phyloP scores from a whole-genome alignment of 2,797 vertebrate genomes.

The Sternarchorhynchus goeldii region DNA sequence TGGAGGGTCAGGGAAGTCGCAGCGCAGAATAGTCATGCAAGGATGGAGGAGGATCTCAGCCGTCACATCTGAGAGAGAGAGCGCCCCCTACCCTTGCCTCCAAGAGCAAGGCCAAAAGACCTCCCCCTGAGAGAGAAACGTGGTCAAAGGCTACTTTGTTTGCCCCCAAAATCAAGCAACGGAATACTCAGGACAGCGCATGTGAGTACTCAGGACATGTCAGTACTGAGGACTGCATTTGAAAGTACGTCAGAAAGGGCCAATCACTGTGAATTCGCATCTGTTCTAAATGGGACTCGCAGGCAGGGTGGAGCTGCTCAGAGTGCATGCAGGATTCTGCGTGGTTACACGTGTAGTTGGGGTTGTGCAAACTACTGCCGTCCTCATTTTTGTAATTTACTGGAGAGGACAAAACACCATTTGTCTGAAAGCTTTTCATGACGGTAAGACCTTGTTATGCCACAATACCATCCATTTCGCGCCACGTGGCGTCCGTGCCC shows the following conservation, averaged over 20 bases:
- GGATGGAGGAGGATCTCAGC: constrained; percentile 42
- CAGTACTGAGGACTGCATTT: background rate
- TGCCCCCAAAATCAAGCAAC: background rate
- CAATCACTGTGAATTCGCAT: constrained; percentile 28
- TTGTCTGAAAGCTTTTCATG: constrained; percentile 79
- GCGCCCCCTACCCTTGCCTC: constrained; percentile 28
- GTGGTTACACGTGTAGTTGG: constrained; percentile 26
- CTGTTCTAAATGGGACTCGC: constrained; percentile 19
- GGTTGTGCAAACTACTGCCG: constrained; percentile 33
- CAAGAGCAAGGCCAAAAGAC: background rate
- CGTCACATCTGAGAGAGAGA: constrained; percentile 15
- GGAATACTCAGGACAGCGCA: constrained; percentile 1
- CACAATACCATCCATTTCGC: constrained; percentile 68
- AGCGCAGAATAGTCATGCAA: constrained; percentile 44
- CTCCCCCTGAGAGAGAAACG: background rate
- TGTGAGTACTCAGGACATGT: constrained; percentile 26
- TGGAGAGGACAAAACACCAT: constrained; percentile 70
- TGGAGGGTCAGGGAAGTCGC: constrained; percentile 27
- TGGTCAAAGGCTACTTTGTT: background rate
- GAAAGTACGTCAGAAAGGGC: constrained; percentile 12
- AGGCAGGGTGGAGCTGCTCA: background rate
- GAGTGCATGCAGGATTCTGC: constrained; percentile 22
- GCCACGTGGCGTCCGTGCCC: constrained; percentile 56
- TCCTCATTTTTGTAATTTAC: constrained; percentile 69
- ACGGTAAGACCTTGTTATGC: constrained; percentile 71